Evolutionary conservation across 1,140 invertebrate genomes (phyloP).

Genomic region (Octopus sinensis): DNA sequence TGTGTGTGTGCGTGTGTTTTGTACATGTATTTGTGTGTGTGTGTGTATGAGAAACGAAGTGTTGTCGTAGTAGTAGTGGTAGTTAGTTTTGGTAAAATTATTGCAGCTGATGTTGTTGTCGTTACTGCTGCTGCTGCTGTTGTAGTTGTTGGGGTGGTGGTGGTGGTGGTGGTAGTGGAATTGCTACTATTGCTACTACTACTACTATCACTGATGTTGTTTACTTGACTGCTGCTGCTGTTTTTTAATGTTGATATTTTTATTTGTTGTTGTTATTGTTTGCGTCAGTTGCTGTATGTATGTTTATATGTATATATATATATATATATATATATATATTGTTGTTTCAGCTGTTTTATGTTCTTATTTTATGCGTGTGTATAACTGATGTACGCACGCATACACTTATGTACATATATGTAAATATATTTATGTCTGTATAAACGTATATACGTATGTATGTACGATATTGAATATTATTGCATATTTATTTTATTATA

Average conservation of each 20-base stretch:
- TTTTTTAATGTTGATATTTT: neutral
- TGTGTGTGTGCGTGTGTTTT: neutral
- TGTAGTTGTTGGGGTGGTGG: too few species aligned
- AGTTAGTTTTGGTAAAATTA: neutral
- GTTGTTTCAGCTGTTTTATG: neutral
- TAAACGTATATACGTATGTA: neutral
- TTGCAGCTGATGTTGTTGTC: neutral
- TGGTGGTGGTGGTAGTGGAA: neutral
- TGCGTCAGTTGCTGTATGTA: neutral
- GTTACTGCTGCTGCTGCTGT: neutral
- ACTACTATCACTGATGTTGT: neutral
- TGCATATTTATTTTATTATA: conserved; percentile 9
- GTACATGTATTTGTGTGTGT: neutral
- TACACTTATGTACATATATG: conserved; percentile 6
- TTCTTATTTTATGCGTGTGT: neutral
- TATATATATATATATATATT: neutral
- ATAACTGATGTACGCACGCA: neutral
- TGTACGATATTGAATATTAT: neutral
- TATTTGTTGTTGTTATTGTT: neutral
- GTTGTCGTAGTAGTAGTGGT: neutral
- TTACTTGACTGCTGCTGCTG: neutral
- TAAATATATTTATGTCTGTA: conserved; percentile 12
- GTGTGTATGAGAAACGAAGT: neutral
- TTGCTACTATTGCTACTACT: neutral
- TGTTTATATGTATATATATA: neutral